A percentile compares a stretch with the other conserved stretches of the same genome.
Conservation (phyloP, 2,888 invertebrate genomes). For the Synergus gifuensis region DNA sequence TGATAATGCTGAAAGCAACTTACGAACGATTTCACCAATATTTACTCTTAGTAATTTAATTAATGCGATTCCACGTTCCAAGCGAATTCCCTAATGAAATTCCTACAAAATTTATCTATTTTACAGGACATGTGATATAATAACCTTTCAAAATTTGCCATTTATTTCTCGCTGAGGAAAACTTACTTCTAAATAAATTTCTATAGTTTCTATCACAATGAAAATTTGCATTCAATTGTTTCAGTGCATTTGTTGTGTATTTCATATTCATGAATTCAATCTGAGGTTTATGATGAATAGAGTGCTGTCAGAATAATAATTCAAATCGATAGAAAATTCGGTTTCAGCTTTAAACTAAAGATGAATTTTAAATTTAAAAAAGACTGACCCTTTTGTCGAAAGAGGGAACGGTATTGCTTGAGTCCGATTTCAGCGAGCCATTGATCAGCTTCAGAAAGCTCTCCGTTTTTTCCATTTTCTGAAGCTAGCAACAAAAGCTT, state of each 20-base stretch:
- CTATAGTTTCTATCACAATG: too few relatives aligned
- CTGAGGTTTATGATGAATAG: neutral
- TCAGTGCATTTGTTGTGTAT: neutral
- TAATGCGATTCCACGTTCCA: slow-evolving; percentile 9
- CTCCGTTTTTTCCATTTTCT: slow-evolving; percentile 77
- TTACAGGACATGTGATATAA: neutral
- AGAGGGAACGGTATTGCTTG: slow-evolving; percentile 84
- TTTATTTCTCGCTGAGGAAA: too few relatives aligned
- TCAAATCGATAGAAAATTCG: neutral
- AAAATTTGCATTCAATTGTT: neutral
- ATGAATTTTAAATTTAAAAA: slow-evolving; percentile 69
- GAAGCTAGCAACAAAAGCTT: slow-evolving; percentile 74
- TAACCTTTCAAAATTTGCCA: neutral
- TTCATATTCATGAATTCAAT: neutral
- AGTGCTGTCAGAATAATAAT: neutral
- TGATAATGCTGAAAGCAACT: slow-evolving; percentile 54
- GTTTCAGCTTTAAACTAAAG: neutral
- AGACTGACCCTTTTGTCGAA: slow-evolving; percentile 84
- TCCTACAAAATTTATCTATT: neutral
- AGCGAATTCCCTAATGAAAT: neutral
- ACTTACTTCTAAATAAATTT: too few relatives aligned
- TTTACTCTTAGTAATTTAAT: slow-evolving; percentile 15
- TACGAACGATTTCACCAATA: slow-evolving; percentile 2
- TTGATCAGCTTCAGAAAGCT: slow-evolving; percentile 83
- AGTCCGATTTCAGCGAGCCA: slow-evolving; percentile 89